A percentile compares a stretch with the other conserved stretches of the same genome.
These are phyloP conservation scores for Vesta saturnalis DNA, from an alignment of 2,888 invertebrate genomes.

Conservation along the genomic window DNA sequence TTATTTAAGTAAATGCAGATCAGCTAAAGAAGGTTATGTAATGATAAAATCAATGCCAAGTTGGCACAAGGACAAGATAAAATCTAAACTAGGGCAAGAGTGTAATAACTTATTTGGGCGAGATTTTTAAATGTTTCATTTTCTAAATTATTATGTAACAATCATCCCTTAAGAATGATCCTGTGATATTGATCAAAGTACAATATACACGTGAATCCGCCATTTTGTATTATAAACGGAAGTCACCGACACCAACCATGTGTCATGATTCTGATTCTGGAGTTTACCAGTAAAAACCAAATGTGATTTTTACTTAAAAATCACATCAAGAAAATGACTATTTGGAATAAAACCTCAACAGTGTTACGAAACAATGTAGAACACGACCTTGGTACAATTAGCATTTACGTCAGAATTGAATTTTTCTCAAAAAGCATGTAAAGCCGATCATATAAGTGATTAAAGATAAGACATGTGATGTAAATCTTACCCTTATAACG, in stretches of 20 bases:
- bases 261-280: not conserved
- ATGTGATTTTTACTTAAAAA: not conserved
- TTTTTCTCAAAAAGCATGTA: not conserved
- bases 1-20: constrained; percentile 19
- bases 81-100: not conserved
- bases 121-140: not conserved
- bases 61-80: not conserved
- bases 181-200: not conserved
- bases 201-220: not conserved
- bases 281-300: constrained; percentile 1
- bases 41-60: constrained; percentile 22
- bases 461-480: not conserved
- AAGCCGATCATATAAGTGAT: not conserved
- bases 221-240: constrained; percentile 9
- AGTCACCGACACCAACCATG: not conserved
- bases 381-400: constrained; percentile 28
- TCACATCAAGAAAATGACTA: not conserved
- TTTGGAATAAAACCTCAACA: too few species aligned
- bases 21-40: constrained; percentile 43
- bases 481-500: constrained; percentile 84
- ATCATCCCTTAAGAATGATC: not conserved
- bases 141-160: not conserved
- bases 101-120: too few species aligned
- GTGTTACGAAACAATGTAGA: constrained; percentile 20
- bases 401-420: constrained; percentile 12